Evolutionary conservation across 2,888 invertebrate species (phyloP).

Genomic region (Drosophila kanekoi): DNA sequence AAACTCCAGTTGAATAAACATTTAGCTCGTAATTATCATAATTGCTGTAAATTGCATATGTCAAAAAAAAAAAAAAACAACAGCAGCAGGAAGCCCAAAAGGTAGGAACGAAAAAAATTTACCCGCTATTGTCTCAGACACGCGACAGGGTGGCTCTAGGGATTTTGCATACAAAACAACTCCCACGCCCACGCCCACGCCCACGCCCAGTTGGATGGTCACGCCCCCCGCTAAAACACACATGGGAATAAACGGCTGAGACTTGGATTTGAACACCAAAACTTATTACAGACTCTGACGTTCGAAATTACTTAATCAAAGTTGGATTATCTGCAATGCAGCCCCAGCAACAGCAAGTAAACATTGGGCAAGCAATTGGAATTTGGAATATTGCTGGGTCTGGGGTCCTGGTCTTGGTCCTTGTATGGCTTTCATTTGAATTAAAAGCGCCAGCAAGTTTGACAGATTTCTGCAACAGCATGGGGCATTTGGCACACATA

Average conservation of each 20-base stretch:
- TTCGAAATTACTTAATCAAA: conserved; percentile 83
- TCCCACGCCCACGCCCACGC: conserved; percentile 48
- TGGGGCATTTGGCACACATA: conserved; percentile 63
- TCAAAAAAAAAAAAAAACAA: conserved; percentile 36
- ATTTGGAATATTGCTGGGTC: conserved; percentile 16
- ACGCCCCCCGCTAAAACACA: conserved; percentile 26
- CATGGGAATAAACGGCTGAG: conserved; percentile 72
- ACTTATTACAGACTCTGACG: conserved; percentile 61
- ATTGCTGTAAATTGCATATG: conserved; percentile 42
- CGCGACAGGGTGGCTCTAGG: conserved; percentile 41
- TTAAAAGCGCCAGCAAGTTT: conserved; percentile 75
- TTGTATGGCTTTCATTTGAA: conserved; percentile 73
- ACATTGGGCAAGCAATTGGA: conserved; percentile 31
- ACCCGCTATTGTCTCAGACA: conserved; percentile 44
- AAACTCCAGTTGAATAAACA: conserved; percentile 41
- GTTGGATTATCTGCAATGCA: conserved; percentile 81
- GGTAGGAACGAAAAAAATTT: conserved; percentile 5
- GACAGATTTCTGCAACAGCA: conserved; percentile 73
- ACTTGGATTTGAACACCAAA: conserved; percentile 82
- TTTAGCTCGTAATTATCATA: conserved; percentile 48
- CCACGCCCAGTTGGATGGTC: conserved; percentile 7
- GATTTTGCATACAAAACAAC: conserved; percentile 29
- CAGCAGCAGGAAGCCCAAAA: conserved; percentile 42
- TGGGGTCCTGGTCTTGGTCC: conserved; percentile 38
- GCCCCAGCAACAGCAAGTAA: conserved; percentile 42